A percentile compares a stretch with the other conserved stretches of the same genome.
These are phyloP conservation scores for Synanthedon myopaeformis DNA, from an alignment of 2,888 invertebrate species.

Conservation along the genomic window DNA sequence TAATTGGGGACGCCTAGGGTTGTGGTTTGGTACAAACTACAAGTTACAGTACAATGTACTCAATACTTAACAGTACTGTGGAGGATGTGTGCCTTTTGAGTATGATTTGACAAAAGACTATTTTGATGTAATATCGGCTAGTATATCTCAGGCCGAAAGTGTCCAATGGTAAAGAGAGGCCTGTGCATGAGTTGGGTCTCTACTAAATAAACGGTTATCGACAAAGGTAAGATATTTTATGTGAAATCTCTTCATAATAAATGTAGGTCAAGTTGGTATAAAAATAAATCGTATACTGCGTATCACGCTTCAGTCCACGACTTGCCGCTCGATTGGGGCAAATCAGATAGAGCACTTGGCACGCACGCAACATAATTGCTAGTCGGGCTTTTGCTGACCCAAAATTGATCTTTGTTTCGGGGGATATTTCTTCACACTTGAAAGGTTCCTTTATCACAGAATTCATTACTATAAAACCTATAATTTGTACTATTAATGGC, in stretches of 20 bases:
- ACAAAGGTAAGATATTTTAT: too few species aligned
- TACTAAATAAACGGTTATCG: too few species aligned
- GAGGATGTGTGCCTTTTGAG: too few species aligned
- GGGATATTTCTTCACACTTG: slow-evolving; percentile 8
- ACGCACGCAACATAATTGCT: slow-evolving; percentile 30
- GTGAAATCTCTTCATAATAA: too few species aligned
- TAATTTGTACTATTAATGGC: too few species aligned
- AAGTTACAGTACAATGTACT: neutral
- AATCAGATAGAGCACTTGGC: slow-evolving; percentile 5
- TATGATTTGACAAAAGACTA: too few species aligned
- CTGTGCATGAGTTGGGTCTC: too few species aligned
- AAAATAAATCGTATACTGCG: neutral
- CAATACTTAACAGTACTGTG: too few species aligned
- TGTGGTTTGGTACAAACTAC: slow-evolving; percentile 12
- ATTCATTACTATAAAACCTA: neutral
- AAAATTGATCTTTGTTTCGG: slow-evolving; percentile 24
- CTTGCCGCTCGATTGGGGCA: neutral
- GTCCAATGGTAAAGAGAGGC: too few species aligned
- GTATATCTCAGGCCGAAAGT: too few species aligned
- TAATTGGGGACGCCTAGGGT: slow-evolving; percentile 11
- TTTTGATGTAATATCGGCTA: too few species aligned
- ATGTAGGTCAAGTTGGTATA: neutral
- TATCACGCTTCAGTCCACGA: neutral
- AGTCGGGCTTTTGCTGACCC: slow-evolving; percentile 10
- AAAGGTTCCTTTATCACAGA: slow-evolving; percentile 4